phyloP scores from a whole-genome alignment of 2,113 vertebrate species.

The Orientallactaga bullata region DNA sequence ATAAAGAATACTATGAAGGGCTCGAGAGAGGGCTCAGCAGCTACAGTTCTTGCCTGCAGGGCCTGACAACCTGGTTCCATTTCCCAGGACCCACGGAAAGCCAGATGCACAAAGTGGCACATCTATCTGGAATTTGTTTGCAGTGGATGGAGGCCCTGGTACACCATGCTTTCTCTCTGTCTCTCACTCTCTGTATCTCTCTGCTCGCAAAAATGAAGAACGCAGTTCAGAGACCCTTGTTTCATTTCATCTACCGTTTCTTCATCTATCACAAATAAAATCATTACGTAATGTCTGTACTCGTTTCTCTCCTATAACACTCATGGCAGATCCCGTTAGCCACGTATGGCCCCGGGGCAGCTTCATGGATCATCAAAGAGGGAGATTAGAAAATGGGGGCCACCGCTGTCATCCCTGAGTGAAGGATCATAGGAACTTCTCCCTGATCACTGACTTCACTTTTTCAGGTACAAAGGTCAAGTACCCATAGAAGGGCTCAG shows the following conservation, averaged over 20 bases:
- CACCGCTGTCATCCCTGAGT: background rate
- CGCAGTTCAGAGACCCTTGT: background rate
- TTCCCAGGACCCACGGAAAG: no score
- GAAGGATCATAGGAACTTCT: background rate
- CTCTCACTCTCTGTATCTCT: no score
- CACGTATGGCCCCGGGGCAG: background rate
- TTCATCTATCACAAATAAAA: slow-evolving; percentile 61
- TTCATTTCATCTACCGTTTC: background rate
- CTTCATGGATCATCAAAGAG: background rate
- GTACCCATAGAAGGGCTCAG: background rate
- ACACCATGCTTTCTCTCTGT: no score
- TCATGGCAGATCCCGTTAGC: background rate
- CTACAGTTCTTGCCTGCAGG: no score
- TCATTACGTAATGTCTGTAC: background rate
- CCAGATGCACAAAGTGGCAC: no score
- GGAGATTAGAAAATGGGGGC: background rate
- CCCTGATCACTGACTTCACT: background rate
- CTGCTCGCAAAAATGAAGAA: no score
- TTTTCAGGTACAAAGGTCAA: no score
- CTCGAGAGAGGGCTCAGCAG: no score
- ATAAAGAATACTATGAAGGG: slow-evolving; percentile 76
- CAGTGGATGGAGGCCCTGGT: no score
- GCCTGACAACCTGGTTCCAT: no score
- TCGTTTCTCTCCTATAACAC: background rate
- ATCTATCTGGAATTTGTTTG: no score